These are phyloP conservation scores for Nomada fabriciana DNA, from an alignment of 2,888 invertebrate species.

Conservation along the genomic window DNA sequence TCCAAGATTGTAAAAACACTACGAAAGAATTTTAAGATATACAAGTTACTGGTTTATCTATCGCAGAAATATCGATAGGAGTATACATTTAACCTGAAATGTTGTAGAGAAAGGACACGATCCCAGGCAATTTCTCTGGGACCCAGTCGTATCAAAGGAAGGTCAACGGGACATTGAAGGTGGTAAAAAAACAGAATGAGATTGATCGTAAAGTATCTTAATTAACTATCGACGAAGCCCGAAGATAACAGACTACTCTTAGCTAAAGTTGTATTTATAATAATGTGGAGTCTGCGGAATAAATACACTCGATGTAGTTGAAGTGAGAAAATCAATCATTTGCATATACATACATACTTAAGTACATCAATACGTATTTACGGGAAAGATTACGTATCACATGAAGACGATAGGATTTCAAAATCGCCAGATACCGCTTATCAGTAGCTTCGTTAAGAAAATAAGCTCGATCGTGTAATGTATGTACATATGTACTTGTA, in stretches of 20 bases:
- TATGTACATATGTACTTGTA: conserved; percentile 18
- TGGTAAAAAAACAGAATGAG: conserved; percentile 18
- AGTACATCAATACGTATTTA: conserved; percentile 38
- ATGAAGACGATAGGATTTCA: conserved; percentile 44
- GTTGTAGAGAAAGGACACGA: neutral
- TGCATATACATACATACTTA: conserved; percentile 14
- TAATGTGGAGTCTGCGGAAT: conserved; percentile 27
- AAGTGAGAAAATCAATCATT: conserved; percentile 26
- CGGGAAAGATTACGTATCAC: conserved; percentile 41
- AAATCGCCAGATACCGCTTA: conserved; percentile 41
- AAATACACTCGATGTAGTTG: conserved; percentile 17
- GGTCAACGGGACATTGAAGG: conserved; percentile 24
- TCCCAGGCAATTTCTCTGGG: neutral
- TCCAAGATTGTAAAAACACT: neutral
- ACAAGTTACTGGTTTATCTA: neutral
- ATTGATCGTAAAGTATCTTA: conserved; percentile 44
- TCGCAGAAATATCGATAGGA: neutral
- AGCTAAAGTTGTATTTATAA: conserved; percentile 30
- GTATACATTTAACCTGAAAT: neutral
- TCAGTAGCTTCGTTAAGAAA: conserved; percentile 38
- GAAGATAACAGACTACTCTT: conserved; percentile 43
- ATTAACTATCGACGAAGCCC: conserved; percentile 46
- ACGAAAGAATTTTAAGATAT: neutral
- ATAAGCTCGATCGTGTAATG: conserved; percentile 12
- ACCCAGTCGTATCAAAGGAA: conserved; percentile 1